phyloP scores from a whole-genome alignment of 1,140 invertebrate species.

The Harlomillsia oculata region DNA sequence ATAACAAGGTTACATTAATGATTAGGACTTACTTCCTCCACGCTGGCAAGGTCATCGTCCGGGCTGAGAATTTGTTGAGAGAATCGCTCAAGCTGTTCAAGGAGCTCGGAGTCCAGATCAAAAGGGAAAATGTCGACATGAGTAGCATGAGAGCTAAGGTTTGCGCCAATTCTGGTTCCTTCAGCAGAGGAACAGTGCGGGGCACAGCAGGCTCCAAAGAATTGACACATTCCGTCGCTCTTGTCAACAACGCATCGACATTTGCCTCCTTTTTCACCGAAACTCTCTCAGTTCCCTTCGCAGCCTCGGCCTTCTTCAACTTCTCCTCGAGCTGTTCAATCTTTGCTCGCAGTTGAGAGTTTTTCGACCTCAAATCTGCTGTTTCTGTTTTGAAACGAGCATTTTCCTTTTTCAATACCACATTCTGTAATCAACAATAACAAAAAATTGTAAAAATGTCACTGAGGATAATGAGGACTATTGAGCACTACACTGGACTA shows the following conservation, averaged over 20 bases:
- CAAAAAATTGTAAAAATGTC: neutral
- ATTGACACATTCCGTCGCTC: slow-evolving; percentile 1
- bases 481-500: neutral
- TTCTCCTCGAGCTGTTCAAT: slow-evolving; percentile 21
- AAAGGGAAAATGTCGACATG: slow-evolving; percentile 19
- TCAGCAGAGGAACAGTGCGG: slow-evolving; percentile 34
- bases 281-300: neutral
- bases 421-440: slow-evolving; percentile 19
- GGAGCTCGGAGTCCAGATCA: slow-evolving; percentile 33
- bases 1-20: no score
- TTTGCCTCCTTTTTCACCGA: neutral
- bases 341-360: slow-evolving; percentile 12
- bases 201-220: slow-evolving; percentile 35
- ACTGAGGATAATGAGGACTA: neutral
- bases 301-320: slow-evolving; percentile 2
- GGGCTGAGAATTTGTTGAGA: slow-evolving; percentile 23
- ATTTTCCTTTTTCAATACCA: slow-evolving; percentile 1
- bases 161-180: slow-evolving; percentile 28
- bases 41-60: slow-evolving; percentile 7
- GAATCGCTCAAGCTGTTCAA: slow-evolving; percentile 30
- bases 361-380: slow-evolving; percentile 7
- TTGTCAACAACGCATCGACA: neutral
- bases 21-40: slow-evolving; percentile 24
- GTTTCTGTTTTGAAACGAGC: slow-evolving; percentile 14
- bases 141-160: slow-evolving; percentile 25